A percentile compares a stretch with the other conserved stretches of the same genome.
Evolutionary conservation across 2,113 vertebrate genomes (phyloP).

Genomic region (Esox niger): DNA sequence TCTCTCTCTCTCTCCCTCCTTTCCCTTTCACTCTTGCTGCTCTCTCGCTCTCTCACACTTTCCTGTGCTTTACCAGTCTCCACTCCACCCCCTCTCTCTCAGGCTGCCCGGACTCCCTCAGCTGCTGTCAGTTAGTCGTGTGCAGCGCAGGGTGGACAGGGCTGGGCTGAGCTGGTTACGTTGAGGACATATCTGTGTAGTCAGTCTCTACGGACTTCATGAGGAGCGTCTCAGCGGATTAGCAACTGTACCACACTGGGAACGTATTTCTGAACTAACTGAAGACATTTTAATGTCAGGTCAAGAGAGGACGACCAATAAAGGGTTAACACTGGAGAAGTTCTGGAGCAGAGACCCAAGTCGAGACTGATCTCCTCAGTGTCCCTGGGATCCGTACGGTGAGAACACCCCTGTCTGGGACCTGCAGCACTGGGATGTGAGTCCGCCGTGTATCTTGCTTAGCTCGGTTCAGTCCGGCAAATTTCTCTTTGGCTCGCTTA

Average conservation of each 20-base stretch:
- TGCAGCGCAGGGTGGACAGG: constrained; percentile 59
- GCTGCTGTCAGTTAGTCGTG: constrained; percentile 69
- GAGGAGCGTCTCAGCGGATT: constrained; percentile 36
- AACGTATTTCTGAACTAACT: constrained; percentile 47
- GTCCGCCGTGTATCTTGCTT: background rate
- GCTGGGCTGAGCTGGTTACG: constrained; percentile 45
- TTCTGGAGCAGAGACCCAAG: constrained; percentile 19
- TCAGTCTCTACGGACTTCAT: constrained; percentile 31
- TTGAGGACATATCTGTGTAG: constrained; percentile 11
- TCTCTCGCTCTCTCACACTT: constrained; percentile 2
- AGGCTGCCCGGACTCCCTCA: constrained; percentile 59
- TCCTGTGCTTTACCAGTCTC: constrained; percentile 31
- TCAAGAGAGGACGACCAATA: constrained; percentile 1
- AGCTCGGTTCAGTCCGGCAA: constrained; percentile 8
- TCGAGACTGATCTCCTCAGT: constrained; percentile 25
- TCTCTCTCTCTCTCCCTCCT: constrained; percentile 58
- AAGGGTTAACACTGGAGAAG: background rate
- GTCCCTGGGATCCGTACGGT: constrained; percentile 11
- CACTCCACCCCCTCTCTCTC: constrained; percentile 34
- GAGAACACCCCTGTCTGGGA: constrained; percentile 8
- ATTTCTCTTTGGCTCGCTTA: constrained; percentile 27
- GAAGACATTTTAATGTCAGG: constrained; percentile 28
- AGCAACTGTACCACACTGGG: constrained; percentile 59
- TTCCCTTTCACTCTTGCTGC: constrained; percentile 46
- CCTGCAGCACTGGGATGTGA: background rate